Base-by-base conservation (phyloP, 2,888 invertebrate species). In the Heteropelma amictum region DNA sequence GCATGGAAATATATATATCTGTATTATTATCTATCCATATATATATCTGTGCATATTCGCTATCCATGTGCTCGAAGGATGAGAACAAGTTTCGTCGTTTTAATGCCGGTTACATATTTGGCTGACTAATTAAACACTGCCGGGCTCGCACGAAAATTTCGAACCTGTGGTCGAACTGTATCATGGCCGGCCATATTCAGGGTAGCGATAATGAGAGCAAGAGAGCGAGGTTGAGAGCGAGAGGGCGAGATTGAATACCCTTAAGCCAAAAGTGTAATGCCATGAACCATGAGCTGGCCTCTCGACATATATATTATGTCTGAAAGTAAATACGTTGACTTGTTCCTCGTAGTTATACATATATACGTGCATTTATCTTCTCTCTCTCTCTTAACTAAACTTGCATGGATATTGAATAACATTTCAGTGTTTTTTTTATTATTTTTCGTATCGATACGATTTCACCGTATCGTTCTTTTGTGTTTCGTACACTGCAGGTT, bases 41-140 rank as follows among this genome's bases (percentile, higher is more conserved):
- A 58, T 30, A 47, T 35, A 28, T 51, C 19, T 10, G 23, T 5
- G 7, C n/a, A 28, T 21, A 21, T 49, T 61, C 17, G 21, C 47
- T 7, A 30, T 21, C 42, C 17, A 33, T 14, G 51, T 42, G 47
- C 60, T 19, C 35, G n/a, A 17, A 45, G 54, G 30, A 53, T 38
- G 68, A 35, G 17, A 51, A 45, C 70, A 60, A 61, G 56, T 61
- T 54, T 64, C 40, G 33, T 33, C 70, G 53, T 76, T 69, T 73
- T 72, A 73, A 77, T 75, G 67, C 53, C 65, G 38, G 69, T 61
- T 65, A 73, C 76, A 78, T 76, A 79, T 80, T 77, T 72, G 71
- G 63, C 42, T 40, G 67, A 72, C 77, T 77, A 77, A 79, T 80
- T 79, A 77, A 79, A 70, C 61, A 67, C 54, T 23, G 61, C 70